Evolutionary conservation across 2,888 invertebrate species (phyloP).

Genomic region (Papilio protenor): DNA sequence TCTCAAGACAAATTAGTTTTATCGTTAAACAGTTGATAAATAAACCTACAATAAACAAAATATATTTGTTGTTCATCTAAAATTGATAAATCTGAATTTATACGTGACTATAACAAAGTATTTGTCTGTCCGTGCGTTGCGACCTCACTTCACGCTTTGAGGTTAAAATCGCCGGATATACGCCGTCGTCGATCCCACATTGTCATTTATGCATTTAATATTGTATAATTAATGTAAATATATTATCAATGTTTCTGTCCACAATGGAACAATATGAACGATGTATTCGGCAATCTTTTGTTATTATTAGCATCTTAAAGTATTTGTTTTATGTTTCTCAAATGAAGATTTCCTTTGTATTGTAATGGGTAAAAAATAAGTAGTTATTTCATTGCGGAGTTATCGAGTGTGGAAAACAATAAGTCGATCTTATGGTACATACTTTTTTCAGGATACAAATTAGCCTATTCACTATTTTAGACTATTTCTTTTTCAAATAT

Average conservation of each 20-base stretch:
- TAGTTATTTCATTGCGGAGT: too few species aligned
- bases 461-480: too few species aligned
- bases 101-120: not conserved
- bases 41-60: not conserved
- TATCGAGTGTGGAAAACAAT: too few species aligned
- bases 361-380: not conserved
- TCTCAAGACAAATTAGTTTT: not conserved
- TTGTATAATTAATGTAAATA: conserved; percentile 22
- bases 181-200: not conserved
- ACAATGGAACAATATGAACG: conserved; percentile 27
- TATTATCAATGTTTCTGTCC: conserved; percentile 24
- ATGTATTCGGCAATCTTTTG: not conserved
- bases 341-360: not conserved
- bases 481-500: too few species aligned
- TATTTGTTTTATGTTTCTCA: not conserved
- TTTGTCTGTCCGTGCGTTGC: conserved; percentile 21
- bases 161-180: conserved; percentile 21
- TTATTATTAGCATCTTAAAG: not conserved
- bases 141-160: conserved; percentile 21
- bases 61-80: not conserved
- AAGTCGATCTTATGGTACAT: too few species aligned
- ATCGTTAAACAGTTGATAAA: not conserved
- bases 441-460: too few species aligned
- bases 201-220: conserved; percentile 5
- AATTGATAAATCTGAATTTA: not conserved